Base-by-base conservation (phyloP, 2,888 invertebrate genomes). In the Phalangium opilio region DNA sequence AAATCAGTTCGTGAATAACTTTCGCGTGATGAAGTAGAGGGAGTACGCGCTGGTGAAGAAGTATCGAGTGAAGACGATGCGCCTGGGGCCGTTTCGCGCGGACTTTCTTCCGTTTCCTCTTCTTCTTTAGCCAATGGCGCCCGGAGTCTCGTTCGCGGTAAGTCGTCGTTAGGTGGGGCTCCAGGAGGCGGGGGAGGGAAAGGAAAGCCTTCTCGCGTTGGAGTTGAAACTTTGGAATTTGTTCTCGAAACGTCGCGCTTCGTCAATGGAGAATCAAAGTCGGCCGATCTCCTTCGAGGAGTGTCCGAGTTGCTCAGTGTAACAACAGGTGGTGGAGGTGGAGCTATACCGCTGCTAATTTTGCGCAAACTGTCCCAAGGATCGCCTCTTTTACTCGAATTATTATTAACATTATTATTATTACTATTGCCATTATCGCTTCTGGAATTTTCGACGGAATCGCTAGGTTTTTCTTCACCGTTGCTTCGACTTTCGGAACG, bases 11-110 rank as follows among this genome's bases (percentile, higher is more conserved):
- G 55, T n/a, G 58, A 81, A 62, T 81, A 83, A 65, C 83, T 83
- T 66, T 84, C 84, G 61, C 84, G 83, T 0, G 83, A 84, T 46
- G 83, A 83, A 64, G 81, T 82, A 53, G 83, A 77, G 1, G 83
- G 82, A 7, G 83, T 83, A 58, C 82, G 78, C 45, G 83, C 83
- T 10, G 83, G 69, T 0, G 83, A 83, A 60, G 82, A 83, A 20
- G 83, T 75, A 64, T 84, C 84, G 62, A 84, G 83, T 1, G 83
- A 83, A 2, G 83, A 84, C 5, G 83, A 43, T 43, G 50, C 50
- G 15, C 43, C 48, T 12, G 47, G 49, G 27, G 18, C 19, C 7
- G 40, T 8, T 8, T 41, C 12, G 19, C 10, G 12, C 7, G 32
- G n/a, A 41, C 20, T 12, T 17, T 38, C 15, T 15, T 38, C 38